These are phyloP conservation scores for Eclectus roratus DNA, from an alignment of 2,113 vertebrate genomes.

Conservation along the genomic window DNA sequence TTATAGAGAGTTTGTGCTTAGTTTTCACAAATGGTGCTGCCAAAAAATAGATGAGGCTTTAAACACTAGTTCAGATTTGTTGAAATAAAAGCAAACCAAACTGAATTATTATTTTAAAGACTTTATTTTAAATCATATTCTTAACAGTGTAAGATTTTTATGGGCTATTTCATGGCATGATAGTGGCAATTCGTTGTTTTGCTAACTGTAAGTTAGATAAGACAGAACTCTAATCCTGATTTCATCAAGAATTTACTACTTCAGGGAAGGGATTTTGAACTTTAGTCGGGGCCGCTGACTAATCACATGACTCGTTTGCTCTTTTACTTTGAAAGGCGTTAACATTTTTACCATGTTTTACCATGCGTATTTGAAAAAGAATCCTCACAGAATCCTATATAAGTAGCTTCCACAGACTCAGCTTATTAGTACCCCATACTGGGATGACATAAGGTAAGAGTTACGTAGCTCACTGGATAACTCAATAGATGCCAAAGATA, in stretches of 20 bases:
- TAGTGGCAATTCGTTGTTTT: background rate
- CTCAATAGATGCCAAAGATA: background rate
- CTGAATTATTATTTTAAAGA: background rate
- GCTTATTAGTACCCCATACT: background rate
- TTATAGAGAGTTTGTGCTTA: background rate
- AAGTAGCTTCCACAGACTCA: background rate
- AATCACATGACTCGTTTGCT: background rate
- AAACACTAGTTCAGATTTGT: background rate
- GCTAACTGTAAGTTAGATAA: background rate
- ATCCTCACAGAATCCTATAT: background rate
- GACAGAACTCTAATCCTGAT: background rate
- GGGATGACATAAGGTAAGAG: constrained; percentile 15
- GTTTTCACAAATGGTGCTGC: background rate
- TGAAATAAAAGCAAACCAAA: background rate
- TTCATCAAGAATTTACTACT: background rate
- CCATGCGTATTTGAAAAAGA: background rate
- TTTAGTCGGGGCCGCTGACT: background rate
- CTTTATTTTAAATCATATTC: background rate
- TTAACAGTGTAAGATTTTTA: background rate
- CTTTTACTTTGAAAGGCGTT: background rate
- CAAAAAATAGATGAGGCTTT: background rate
- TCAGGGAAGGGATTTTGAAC: background rate
- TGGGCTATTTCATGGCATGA: background rate
- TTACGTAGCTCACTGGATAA: background rate
- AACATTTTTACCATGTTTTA: background rate